phyloP scores from a whole-genome alignment of 2,888 invertebrate species.

The Mantis religiosa region DNA sequence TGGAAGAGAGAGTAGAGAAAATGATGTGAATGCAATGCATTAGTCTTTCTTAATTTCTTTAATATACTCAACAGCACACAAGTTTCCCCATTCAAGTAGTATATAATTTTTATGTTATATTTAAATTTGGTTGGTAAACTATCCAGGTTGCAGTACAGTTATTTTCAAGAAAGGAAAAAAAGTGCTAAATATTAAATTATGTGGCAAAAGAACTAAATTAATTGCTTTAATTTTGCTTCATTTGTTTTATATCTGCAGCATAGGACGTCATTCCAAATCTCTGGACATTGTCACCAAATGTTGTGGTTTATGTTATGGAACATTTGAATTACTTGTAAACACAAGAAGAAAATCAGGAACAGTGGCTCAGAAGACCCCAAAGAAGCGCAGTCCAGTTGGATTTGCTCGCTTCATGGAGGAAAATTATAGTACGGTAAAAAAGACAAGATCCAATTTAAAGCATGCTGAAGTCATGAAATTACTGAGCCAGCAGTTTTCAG shows the following conservation, averaged over 20 bases:
- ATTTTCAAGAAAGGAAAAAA: too few relatives aligned
- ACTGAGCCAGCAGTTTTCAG: constrained; percentile 65
- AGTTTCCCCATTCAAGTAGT: too few relatives aligned
- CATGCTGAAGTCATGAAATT: constrained; percentile 76
- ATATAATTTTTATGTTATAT: too few relatives aligned
- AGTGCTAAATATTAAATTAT: too few relatives aligned
- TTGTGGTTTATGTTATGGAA: constrained; percentile 72
- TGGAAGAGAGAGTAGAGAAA: too few relatives aligned
- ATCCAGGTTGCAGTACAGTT: too few relatives aligned
- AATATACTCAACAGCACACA: too few relatives aligned
- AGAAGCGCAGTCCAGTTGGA: constrained; percentile 51
- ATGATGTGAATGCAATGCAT: too few relatives aligned
- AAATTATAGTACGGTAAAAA: constrained; percentile 57
- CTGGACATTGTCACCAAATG: constrained; percentile 66
- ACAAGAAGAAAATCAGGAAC: constrained; percentile 54
- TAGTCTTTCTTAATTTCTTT: too few relatives aligned
- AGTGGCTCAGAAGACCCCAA: constrained; percentile 38
- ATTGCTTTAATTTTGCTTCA: not conserved
- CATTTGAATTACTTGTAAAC: constrained; percentile 65
- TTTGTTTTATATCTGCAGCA: constrained; percentile 48
- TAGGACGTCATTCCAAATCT: constrained; percentile 77
- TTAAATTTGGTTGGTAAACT: too few relatives aligned
- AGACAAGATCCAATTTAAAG: constrained; percentile 48
- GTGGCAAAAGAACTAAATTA: too few relatives aligned
- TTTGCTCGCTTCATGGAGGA: constrained; percentile 72